These are phyloP conservation scores for Neodon shergylaensis DNA, from an alignment of 2,113 vertebrate genomes.

Conservation along the genomic window DNA sequence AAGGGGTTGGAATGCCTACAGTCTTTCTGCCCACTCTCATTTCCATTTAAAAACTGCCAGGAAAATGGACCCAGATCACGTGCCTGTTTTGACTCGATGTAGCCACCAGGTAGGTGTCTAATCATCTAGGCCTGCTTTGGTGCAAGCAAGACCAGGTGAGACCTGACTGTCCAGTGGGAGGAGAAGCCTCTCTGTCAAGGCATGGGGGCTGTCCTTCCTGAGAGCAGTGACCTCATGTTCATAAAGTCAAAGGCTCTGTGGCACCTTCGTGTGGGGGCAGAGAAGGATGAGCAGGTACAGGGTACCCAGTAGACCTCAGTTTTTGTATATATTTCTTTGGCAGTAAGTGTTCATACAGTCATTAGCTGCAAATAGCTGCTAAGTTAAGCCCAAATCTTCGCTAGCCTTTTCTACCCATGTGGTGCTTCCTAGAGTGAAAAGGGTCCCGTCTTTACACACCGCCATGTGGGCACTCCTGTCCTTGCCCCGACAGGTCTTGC, in stretches of 20 bases:
- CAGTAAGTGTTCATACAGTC: not conserved
- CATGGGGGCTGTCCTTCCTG: slow-evolving; percentile 33
- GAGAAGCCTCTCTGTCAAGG: not conserved
- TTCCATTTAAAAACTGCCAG: not conserved
- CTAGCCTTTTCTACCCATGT: not conserved
- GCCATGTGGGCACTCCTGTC: rapidly evolving
- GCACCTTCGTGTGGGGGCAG: not conserved
- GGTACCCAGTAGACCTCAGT: not conserved
- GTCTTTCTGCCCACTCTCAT: not conserved
- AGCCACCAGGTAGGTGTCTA: not conserved
- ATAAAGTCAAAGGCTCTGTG: not conserved
- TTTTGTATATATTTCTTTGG: not conserved
- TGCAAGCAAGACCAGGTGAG: not conserved
- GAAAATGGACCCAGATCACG: not conserved
- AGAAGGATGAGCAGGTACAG: not conserved
- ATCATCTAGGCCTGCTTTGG: not conserved
- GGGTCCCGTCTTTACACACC: too few relatives aligned
- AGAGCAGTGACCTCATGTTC: slow-evolving; percentile 48
- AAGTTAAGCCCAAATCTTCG: not conserved
- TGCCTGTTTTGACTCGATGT: slow-evolving; percentile 16
- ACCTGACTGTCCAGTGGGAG: slow-evolving; percentile 16
- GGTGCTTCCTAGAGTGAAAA: not conserved
- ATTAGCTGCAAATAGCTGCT: not conserved
- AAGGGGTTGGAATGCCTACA: not conserved
- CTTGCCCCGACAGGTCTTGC: rapidly evolving